Percentiles rank a stretch among this genome's conserved stretches.
Evolutionary conservation across 2,113 vertebrate genomes (phyloP).

Genomic region (Cyprinodon tularosa): DNA sequence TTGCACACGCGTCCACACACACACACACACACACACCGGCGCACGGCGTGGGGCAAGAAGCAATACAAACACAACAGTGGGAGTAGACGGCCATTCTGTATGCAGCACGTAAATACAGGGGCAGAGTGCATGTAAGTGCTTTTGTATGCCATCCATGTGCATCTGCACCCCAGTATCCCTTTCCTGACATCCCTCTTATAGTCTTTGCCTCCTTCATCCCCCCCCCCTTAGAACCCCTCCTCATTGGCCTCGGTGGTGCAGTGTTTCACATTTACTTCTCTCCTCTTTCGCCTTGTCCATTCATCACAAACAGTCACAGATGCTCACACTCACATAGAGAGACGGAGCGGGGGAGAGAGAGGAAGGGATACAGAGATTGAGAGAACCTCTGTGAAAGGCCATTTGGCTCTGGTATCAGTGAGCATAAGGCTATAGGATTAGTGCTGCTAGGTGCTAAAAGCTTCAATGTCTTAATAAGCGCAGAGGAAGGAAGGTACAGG

Average conservation of each 20-base stretch:
- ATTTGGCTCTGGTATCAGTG: conserved; percentile 58
- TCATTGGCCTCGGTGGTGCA: conserved; percentile 59
- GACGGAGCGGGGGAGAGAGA: conserved; percentile 16
- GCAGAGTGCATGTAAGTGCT: conserved; percentile 68
- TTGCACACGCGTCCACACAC: conserved; percentile 51
- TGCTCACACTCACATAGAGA: conserved; percentile 41
- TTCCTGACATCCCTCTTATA: conserved; percentile 21
- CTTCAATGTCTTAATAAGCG: conserved; percentile 70
- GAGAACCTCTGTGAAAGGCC: conserved; percentile 51
- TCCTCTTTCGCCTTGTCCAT: conserved; percentile 61
- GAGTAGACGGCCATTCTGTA: conserved; percentile 25
- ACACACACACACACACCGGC: conserved; percentile 24
- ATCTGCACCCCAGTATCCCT: conserved; percentile 4
- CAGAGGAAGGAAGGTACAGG: conserved; percentile 41
- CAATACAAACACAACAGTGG: conserved; percentile 28
- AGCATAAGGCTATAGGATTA: conserved; percentile 75
- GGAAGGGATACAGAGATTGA: conserved; percentile 13
- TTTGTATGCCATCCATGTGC: conserved; percentile 66
- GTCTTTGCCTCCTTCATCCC: conserved; percentile 30
- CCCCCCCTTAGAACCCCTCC: conserved; percentile 4
- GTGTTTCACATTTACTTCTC: conserved; percentile 61
- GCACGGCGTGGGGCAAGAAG: neutral
- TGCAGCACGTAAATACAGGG: conserved; percentile 66
- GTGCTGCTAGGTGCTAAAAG: conserved; percentile 76
- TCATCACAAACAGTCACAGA: conserved; percentile 67